Percentiles rank a stretch among this genome's conserved stretches.
Evolutionary conservation across 2,888 invertebrate species (phyloP).

Genomic region (Scrobipalpa costella): DNA sequence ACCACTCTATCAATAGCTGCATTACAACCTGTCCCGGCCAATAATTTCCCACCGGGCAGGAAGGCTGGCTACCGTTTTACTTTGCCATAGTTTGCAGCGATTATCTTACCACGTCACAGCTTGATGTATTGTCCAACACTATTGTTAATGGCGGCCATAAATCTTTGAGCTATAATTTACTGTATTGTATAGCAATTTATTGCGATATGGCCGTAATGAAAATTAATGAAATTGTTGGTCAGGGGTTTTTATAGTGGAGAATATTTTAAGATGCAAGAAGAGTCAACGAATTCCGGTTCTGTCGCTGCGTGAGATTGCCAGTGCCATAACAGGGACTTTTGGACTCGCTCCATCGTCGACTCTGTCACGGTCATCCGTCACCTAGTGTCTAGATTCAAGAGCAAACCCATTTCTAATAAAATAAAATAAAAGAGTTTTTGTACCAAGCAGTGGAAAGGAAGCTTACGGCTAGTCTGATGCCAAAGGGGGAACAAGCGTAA

Average conservation of each 20-base stretch:
- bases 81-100: constrained; percentile 24
- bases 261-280: no score
- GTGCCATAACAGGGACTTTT: no score
- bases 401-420: no score
- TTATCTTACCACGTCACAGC: constrained; percentile 28
- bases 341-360: no score
- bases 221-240: constrained; percentile 9
- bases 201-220: constrained; percentile 16
- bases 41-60: constrained; percentile 41
- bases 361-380: no score
- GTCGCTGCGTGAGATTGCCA: no score
- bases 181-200: constrained; percentile 22
- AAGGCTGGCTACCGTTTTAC: constrained; percentile 35
- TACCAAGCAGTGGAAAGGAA: no score
- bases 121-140: constrained; percentile 30
- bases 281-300: no score
- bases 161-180: constrained; percentile 27
- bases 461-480: no score
- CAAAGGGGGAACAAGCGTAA: no score
- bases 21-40: constrained; percentile 38
- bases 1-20: constrained; percentile 35
- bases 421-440: no score
- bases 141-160: constrained; percentile 30
- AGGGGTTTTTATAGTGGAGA: neutral
- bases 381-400: no score